phyloP scores from a whole-genome alignment of 2,113 vertebrate species.

The Heptranchias perlo region DNA sequence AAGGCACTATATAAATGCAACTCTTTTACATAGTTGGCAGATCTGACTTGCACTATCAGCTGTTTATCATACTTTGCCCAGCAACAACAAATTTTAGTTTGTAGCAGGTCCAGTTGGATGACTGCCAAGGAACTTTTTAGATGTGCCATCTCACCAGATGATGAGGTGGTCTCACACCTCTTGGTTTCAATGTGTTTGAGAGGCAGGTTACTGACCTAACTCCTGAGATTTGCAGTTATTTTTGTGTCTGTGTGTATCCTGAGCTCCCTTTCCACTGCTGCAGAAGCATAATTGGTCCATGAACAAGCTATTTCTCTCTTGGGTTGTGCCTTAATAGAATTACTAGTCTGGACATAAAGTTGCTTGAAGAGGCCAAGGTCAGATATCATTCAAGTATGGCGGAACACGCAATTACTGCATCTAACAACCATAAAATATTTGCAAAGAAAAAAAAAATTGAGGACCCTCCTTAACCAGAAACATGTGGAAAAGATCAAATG shows the following conservation, averaged over 20 bases:
- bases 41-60: no score
- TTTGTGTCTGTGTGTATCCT: neutral
- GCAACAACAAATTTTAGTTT: no score
- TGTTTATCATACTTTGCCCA: no score
- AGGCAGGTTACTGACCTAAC: neutral
- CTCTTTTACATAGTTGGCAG: no score
- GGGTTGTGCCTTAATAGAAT: neutral
- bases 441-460: neutral
- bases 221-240: neutral
- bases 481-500: conserved; percentile 27
- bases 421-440: conserved; percentile 35
- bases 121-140: neutral
- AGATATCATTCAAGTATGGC: conserved; percentile 3
- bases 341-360: neutral
- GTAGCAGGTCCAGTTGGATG: neutral
- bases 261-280: neutral
- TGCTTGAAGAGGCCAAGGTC: neutral
- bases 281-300: neutral
- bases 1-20: no score
- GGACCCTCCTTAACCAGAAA: conserved; percentile 1
- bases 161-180: neutral
- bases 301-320: neutral
- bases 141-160: neutral
- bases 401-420: conserved; percentile 2
- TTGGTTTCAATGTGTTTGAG: neutral